Percentiles rank a stretch among this genome's conserved stretches.
Evolutionary conservation across 2,797 vertebrate species (phyloP).

Genomic region (Spinus olivaceus): DNA sequence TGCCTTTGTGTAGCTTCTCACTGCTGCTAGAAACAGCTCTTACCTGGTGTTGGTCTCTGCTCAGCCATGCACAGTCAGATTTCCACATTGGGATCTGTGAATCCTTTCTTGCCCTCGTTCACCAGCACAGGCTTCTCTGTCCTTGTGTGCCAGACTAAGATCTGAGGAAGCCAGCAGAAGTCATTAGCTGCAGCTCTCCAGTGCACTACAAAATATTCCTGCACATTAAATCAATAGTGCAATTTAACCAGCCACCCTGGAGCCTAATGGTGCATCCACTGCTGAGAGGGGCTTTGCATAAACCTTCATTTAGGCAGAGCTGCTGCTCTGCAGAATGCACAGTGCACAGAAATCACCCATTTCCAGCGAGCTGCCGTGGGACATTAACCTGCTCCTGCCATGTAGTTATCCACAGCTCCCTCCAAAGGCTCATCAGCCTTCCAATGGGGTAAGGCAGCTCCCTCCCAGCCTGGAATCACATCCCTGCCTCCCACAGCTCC

Average conservation of each 20-base stretch:
- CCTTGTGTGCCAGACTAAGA: constrained; percentile 98
- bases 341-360: constrained; percentile 32
- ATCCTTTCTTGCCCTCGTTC: constrained; percentile 97
- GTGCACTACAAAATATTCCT: constrained; percentile 26
- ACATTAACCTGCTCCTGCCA: constrained; percentile 50
- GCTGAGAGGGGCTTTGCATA: constrained; percentile 20
- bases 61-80: constrained; percentile 79
- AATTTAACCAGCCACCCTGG: constrained; percentile 26
- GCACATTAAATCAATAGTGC: constrained; percentile 45
- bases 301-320: constrained; percentile 9
- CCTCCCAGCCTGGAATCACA: background rate
- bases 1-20: background rate
- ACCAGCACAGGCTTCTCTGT: constrained; percentile 98
- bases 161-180: constrained; percentile 75
- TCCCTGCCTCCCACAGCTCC: accelerated
- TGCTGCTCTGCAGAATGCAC: background rate
- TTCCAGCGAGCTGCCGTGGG: constrained; percentile 22
- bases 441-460: background rate
- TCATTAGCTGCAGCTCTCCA: constrained; percentile 27
- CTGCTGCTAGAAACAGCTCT: background rate
- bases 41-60: background rate
- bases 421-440: background rate
- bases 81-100: constrained; percentile 96
- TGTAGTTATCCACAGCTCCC: background rate
- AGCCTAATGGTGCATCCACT: constrained; percentile 17